Base-by-base conservation (phyloP, 2,888 invertebrate genomes). In the Gnatocerus cornutus region DNA sequence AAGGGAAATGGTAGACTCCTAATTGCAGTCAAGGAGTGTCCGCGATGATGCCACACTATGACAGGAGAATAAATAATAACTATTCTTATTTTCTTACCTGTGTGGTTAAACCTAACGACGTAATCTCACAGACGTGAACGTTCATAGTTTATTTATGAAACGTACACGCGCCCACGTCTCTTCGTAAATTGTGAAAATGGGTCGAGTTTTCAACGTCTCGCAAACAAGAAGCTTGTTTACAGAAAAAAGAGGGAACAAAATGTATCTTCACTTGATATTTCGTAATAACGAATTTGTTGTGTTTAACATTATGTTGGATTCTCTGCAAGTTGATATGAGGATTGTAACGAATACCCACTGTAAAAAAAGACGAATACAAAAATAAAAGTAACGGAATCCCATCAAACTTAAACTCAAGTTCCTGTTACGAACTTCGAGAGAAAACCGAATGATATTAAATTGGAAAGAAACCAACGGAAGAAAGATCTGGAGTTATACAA, bases 121-220 rank as follows among this genome's bases (percentile, higher is more conserved):
- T 53, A 53, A 53, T 53, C 53, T 56, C 21, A 27, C 7, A 55
- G 52, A 52, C 16, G 48, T 50, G 27, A 21, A 50, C 21, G 48
- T 50, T 50, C 27, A 29, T 50, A 55, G 56, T 43, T 56, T 56
- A 56, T 56, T 56, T 56, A 56, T 56, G 41, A 56, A 50, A 50
- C 48, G 10, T 46, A 55, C 55, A 50, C 10, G 9, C 56, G 56
- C 56, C 56, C 56, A 56, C 56, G 27, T 27, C 21, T 50, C 29
- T 27, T 50, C 27, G 48, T 29, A 50, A 29, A 9, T 29, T 50
- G 48, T 50, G 27, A 50, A 50, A 50, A 50, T 10, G 9, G 48
- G 48, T 10, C 48, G 27, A 27, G 48, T 50, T 50, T 50, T 27
- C 27, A 50, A 27, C 21, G 46, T 37, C 37, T 37, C 37, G n/a